Evolutionary conservation across 2,888 invertebrate species (phyloP).

Genomic region (Labia minor): DNA sequence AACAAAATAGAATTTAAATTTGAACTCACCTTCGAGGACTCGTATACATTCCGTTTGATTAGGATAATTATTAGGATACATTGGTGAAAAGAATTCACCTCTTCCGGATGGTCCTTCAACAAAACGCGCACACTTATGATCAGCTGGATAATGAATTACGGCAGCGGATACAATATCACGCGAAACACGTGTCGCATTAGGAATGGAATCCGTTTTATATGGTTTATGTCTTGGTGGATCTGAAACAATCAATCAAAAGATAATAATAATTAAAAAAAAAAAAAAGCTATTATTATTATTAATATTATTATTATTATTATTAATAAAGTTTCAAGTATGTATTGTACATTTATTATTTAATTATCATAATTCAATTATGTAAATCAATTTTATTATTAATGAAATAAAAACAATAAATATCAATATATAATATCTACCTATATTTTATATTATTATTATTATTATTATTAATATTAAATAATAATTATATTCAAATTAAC

Average conservation of each 20-base stretch:
- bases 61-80: slow-evolving; percentile 55
- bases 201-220: background rate
- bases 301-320: too few relatives aligned
- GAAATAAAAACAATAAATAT: too few relatives aligned
- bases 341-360: too few relatives aligned
- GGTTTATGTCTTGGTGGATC: background rate
- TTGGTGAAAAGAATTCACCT: slow-evolving; percentile 57
- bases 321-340: too few relatives aligned
- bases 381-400: too few relatives aligned
- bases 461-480: too few relatives aligned
- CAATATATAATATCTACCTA: too few relatives aligned
- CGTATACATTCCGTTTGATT: slow-evolving; percentile 55
- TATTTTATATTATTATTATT: too few relatives aligned
- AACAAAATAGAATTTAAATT: background rate
- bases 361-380: too few relatives aligned
- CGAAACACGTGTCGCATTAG: background rate
- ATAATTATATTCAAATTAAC: too few relatives aligned
- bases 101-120: slow-evolving; percentile 31
- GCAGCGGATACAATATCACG: background rate
- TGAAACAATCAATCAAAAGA: background rate
- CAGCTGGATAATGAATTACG: background rate
- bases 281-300: too few relatives aligned
- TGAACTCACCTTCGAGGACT: slow-evolving; percentile 51
- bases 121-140: background rate
- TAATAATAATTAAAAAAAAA: too few relatives aligned